phyloP scores from a whole-genome alignment of 2,888 invertebrate species.

The Euproctis similis region DNA sequence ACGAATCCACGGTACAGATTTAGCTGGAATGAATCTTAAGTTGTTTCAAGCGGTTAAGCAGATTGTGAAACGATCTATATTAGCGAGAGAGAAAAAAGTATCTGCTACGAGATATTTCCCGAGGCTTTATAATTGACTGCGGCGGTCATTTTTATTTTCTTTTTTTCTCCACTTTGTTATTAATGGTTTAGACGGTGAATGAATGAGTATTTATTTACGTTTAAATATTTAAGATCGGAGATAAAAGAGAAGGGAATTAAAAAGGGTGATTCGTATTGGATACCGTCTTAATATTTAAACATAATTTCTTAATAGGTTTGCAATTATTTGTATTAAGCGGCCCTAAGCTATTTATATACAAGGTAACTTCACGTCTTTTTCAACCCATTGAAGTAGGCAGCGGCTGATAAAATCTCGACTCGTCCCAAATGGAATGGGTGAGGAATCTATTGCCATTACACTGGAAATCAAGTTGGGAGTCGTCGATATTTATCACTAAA shows the following conservation, averaged over 20 bases:
- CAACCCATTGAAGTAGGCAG: too few relatives aligned
- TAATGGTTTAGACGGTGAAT: slow-evolving; percentile 35
- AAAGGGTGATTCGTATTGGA: slow-evolving; percentile 35
- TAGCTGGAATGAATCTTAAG: slow-evolving; percentile 59
- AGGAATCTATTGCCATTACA: too few relatives aligned
- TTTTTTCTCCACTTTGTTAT: too few relatives aligned
- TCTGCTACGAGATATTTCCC: slow-evolving; percentile 64
- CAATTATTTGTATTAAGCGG: slow-evolving; percentile 9
- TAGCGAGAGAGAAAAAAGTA: slow-evolving; percentile 52
- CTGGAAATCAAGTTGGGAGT: too few relatives aligned
- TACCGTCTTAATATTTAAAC: too few relatives aligned
- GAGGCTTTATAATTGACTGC: slow-evolving; percentile 63
- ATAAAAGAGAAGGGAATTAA: slow-evolving; percentile 51
- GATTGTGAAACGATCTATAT: slow-evolving; percentile 56
- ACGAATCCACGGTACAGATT: slow-evolving; percentile 45
- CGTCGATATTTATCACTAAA: too few relatives aligned
- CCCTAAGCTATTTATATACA: too few relatives aligned
- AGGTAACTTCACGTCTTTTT: too few relatives aligned
- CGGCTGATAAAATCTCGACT: too few relatives aligned
- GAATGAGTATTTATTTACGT: slow-evolving; percentile 50
- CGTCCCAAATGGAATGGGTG: too few relatives aligned
- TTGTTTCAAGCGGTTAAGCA: slow-evolving; percentile 63
- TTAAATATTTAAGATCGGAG: slow-evolving; percentile 41
- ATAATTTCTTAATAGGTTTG: slow-evolving; percentile 15
- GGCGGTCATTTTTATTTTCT: slow-evolving; percentile 41